These are phyloP conservation scores for Pristionchus maxplancki DNA, from an alignment of 2,888 invertebrate species.

Conservation along the genomic window DNA sequence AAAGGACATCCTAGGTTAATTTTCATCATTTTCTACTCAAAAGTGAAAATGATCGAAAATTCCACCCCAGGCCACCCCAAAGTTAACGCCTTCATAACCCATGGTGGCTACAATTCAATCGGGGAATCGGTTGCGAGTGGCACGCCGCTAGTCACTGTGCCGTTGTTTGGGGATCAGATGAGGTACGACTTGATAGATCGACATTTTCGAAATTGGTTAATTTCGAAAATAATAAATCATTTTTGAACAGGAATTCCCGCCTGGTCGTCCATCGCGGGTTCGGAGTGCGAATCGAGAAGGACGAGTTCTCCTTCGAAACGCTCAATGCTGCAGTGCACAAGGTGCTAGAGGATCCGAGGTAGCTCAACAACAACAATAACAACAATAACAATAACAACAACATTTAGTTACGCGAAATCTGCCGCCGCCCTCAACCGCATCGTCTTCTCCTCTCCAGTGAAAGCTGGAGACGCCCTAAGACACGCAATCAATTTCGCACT, in stretches of 20 bases:
- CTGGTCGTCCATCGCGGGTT: slow-evolving; percentile 1
- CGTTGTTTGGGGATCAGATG: background rate
- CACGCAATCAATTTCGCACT: slow-evolving; percentile 37
- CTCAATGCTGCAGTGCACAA: background rate
- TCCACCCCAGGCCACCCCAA: slow-evolving; percentile 21
- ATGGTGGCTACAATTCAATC: slow-evolving; percentile 38
- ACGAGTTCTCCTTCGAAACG: background rate
- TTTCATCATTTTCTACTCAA: too few relatives aligned
- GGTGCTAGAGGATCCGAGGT: background rate
- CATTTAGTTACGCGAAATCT: too few relatives aligned
- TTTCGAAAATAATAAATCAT: too few relatives aligned
- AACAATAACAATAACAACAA: too few relatives aligned
- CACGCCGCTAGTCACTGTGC: slow-evolving; percentile 8
- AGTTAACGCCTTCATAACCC: slow-evolving; percentile 16
- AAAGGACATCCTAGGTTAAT: slow-evolving; percentile 9
- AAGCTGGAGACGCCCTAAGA: background rate
- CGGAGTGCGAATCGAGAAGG: background rate
- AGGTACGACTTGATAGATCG: background rate
- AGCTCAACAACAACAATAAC: too few relatives aligned
- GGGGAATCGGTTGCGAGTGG: slow-evolving; percentile 36
- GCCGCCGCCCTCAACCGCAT: background rate
- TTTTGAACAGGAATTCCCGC: slow-evolving; percentile 40
- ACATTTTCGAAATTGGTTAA: too few relatives aligned
- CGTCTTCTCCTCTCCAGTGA: slow-evolving; percentile 2
- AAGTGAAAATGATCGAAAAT: too few relatives aligned